Evolutionary conservation across 2,888 invertebrate genomes (phyloP).

Genomic region (Sphaeridia pumilis): DNA sequence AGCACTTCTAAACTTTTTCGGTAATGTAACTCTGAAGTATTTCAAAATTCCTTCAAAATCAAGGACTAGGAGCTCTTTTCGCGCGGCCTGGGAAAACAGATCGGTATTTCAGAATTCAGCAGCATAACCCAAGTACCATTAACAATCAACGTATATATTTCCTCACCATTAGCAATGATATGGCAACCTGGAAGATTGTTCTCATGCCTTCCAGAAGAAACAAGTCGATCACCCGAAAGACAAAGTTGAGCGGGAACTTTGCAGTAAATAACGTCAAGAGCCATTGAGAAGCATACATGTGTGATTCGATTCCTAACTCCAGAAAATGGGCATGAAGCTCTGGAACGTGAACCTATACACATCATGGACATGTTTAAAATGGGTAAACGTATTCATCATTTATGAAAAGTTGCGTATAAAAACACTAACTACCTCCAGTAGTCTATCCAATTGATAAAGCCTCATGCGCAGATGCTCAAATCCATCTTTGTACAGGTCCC

Average conservation of each 20-base stretch:
- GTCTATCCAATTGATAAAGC: constrained; percentile 83
- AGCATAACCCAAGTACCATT: too few species aligned
- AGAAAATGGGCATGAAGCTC: constrained; percentile 70
- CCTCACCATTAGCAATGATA: constrained; percentile 85
- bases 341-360: constrained; percentile 57
- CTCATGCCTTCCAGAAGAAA: constrained; percentile 90
- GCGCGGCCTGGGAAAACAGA: constrained; percentile 55
- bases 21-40: constrained; percentile 92
- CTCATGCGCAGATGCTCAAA: constrained; percentile 92
- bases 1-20: constrained; percentile 89
- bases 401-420: too few species aligned
- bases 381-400: too few species aligned
- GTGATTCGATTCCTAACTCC: constrained; percentile 80
- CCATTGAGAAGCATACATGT: constrained; percentile 94
- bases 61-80: constrained; percentile 76
- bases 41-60: constrained; percentile 98
- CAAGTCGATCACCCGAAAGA: constrained; percentile 94
- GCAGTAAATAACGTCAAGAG: constrained; percentile 99
- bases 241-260: constrained; percentile 90
- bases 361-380: too few species aligned
- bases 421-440: constrained; percentile 67
- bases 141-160: too few species aligned
- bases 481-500: constrained; percentile 91
- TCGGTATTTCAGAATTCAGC: too few species aligned
- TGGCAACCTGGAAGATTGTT: constrained; percentile 88